Evolutionary conservation across 2,113 vertebrate species (phyloP).

Genomic region (Strix uralensis): DNA sequence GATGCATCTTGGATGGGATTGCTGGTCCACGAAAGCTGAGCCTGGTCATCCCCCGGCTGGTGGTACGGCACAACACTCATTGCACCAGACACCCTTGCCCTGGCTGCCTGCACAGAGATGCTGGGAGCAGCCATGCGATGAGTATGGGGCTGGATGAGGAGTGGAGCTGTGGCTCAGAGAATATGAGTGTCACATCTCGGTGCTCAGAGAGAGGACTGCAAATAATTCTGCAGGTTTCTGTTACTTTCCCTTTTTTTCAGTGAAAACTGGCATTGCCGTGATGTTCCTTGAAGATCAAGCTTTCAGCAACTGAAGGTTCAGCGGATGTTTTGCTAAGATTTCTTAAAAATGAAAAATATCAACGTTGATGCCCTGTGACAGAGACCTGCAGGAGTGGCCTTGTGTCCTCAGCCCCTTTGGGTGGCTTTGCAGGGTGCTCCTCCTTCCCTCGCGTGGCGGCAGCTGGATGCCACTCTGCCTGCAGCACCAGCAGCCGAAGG

Average conservation of each 20-base stretch:
- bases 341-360: neutral
- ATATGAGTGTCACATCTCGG: neutral
- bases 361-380: accelerated
- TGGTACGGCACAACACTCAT: accelerated
- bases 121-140: neutral
- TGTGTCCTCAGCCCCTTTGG: neutral
- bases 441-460: accelerated
- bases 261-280: neutral
- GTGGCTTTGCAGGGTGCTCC: neutral
- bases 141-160: accelerated
- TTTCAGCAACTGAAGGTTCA: neutral
- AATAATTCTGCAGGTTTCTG: neutral
- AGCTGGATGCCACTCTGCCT: neutral
- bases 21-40: neutral
- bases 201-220: neutral
- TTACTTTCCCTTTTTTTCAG: neutral
- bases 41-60: neutral
- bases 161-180: neutral
- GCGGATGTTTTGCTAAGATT: neutral
- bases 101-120: neutral
- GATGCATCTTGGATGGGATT: neutral
- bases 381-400: neutral
- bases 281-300: neutral
- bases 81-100: neutral
- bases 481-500: neutral